Evolutionary conservation across 2,888 invertebrate species (phyloP).

Genomic region (Eristalinus aeneus): DNA sequence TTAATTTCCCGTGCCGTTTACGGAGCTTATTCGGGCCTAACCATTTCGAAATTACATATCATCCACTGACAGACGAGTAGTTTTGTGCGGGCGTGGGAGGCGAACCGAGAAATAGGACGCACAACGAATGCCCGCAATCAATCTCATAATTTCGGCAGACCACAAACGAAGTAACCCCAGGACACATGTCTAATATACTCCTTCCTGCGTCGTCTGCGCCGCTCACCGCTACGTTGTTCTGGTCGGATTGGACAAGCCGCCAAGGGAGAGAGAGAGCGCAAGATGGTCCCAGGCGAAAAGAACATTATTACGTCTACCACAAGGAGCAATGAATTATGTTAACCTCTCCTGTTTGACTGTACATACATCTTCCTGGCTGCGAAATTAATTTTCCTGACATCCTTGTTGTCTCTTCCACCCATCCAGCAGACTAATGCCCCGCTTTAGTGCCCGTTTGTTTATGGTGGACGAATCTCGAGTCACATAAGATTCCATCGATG

Average conservation of each 20-base stretch:
- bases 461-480: slow-evolving; percentile 7
- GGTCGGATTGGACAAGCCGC: slow-evolving; percentile 1
- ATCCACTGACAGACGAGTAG: slow-evolving; percentile 39
- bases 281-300: slow-evolving; percentile 4
- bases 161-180: slow-evolving; percentile 44
- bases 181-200: slow-evolving; percentile 47
- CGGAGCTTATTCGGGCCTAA: slow-evolving; percentile 10
- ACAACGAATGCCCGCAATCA: slow-evolving; percentile 46
- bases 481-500: slow-evolving; percentile 42
- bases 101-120: neutral
- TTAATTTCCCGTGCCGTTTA: slow-evolving; percentile 31
- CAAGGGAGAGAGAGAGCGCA: neutral
- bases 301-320: slow-evolving; percentile 46
- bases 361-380: slow-evolving; percentile 21
- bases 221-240: neutral
- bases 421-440: neutral
- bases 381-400: slow-evolving; percentile 52
- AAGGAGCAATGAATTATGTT: slow-evolving; percentile 54
- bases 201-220: neutral
- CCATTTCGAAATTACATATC: slow-evolving; percentile 35
- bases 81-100: neutral
- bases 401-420: slow-evolving; percentile 12
- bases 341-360: slow-evolving; percentile 37
- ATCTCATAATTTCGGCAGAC: slow-evolving; percentile 43
- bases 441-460: slow-evolving; percentile 4